Base-by-base conservation (phyloP, 2,113 vertebrate genomes). In the Silurus asotus region DNA sequence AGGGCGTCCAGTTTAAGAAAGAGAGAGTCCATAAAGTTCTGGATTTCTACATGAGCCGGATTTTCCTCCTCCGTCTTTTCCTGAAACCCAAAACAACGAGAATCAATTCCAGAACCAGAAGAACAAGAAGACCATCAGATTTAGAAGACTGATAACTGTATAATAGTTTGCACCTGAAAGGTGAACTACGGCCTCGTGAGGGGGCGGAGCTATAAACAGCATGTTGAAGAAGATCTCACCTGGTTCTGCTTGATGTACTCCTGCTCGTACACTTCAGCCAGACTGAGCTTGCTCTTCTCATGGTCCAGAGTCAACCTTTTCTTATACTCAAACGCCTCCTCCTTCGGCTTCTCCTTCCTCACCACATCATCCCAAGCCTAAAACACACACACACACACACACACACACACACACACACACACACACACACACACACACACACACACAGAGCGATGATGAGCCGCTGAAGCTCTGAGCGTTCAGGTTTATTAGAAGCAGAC, bases 301-400 rank as follows among this genome's bases (percentile, higher is more conserved):
- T 99, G 97, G 91, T 99, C 97, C 92, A 99, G 91, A 0, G 96
- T 96, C 49, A 99, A 88, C 19, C 96, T 95, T 90, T 99, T 99
- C 87, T 98, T 99, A 87, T 97, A 99, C 58, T 99, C 97, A 93
- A 95, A 98, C 0, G 94, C 94, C 2, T 97, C 95, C 74, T 99
- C 98, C 88, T 97, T 98, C 0, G 97, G 97, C 81, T 97, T 99
- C 91, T 98, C 97, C 89, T 99, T 99, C 0, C 96, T 96, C 49
- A 97, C 96, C 4, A 99, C 97, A 55, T 99, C 98, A 88, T 99
- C 97, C 95, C 97, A 99, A 0, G 95, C 97, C 98, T 98, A 69
- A 88, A 0, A 88, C 28, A 90, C 64, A 64, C 37, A 3, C 37
- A 37, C 37, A 37, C 37, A 2, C 37, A 37, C 37, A 37, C 37